Evolutionary conservation across 2,797 vertebrate genomes (phyloP), one percentile per base, ranked within the genome.

Genomic region (Esox lucius): DNA sequence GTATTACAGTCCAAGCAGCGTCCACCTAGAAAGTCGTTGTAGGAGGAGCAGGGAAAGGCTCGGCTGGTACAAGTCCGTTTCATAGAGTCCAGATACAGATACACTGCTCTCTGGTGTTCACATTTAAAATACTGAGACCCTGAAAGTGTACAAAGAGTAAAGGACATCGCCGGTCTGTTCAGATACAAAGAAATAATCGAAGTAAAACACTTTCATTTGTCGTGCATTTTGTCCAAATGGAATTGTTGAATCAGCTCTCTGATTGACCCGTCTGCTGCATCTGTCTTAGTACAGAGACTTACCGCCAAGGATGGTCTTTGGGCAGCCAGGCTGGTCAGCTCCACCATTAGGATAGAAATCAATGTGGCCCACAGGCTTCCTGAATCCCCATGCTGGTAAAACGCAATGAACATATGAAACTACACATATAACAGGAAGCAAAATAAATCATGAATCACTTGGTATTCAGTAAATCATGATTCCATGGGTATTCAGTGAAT

Each of bases 331-430:
- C 78, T 99, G 98, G 80, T 95, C 94, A 51, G 81, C 90, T 89
- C 98, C 98, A 78, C 96, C 97, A 74, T 99, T 98, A 68, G 97
- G 91, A 71, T 98, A 99, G 89, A 96, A 98, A 87, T 99, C 98
- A 71, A 99, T 95, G 84, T 97, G 95, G 85, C 98, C 98, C 39
- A 98, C 81, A 56, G 94, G 86, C 16, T 95, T 87, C 78, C 90
- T 93, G 88, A 93, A 96, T 61, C 97, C 98, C 82, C 98, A 87
- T 3, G 61, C 97, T 99, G 84, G 71, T 9, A 70, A 85, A 4
- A 64, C 56, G 83, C 39, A 83, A n/a, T 15, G 66, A 26, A 59
- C 6, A 48, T 28, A 5, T 35, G 1, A 56, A 48, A 3, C 17
- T 39, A 70, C n/a, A 64, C 13, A 51, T 31, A 51, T 26, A 65